phyloP scores from a whole-genome alignment of 2,797 vertebrate genomes.

The Danio albolineatus region DNA sequence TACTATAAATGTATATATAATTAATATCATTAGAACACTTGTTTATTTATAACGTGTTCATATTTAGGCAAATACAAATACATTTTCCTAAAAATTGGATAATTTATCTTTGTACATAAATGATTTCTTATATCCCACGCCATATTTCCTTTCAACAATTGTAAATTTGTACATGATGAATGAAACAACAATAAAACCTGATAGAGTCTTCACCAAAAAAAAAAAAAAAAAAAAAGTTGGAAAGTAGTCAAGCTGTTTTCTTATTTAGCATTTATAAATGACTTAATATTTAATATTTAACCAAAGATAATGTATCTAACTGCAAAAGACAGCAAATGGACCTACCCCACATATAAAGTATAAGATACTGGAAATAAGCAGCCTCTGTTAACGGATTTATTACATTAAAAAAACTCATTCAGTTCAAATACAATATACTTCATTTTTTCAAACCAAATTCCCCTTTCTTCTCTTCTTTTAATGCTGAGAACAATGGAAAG shows the following conservation, averaged over 20 bases:
- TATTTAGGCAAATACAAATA: too few species aligned
- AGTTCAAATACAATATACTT: background rate
- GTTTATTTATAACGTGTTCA: too few species aligned
- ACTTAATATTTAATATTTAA: slow-evolving; percentile 20
- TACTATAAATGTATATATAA: too few species aligned
- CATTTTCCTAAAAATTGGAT: too few species aligned
- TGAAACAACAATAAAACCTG: background rate
- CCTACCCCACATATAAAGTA: background rate
- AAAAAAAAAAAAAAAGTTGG: too few species aligned
- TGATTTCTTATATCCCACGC: background rate
- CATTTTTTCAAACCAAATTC: background rate
- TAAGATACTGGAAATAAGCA: background rate
- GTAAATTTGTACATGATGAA: background rate
- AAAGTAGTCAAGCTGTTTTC: background rate
- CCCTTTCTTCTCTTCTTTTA: background rate
- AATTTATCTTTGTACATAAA: background rate
- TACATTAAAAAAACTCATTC: too few species aligned
- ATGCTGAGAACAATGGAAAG: slow-evolving; percentile 23
- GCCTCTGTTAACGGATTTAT: background rate
- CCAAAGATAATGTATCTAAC: slow-evolving; percentile 11
- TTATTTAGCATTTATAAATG: background rate
- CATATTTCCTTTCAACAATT: background rate
- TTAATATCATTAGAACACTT: too few species aligned
- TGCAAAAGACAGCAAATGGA: slow-evolving; percentile 34
- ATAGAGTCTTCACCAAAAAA: too few species aligned